phyloP scores from a whole-genome alignment of 2,797 vertebrate genomes.

The Australoheros facetus region DNA sequence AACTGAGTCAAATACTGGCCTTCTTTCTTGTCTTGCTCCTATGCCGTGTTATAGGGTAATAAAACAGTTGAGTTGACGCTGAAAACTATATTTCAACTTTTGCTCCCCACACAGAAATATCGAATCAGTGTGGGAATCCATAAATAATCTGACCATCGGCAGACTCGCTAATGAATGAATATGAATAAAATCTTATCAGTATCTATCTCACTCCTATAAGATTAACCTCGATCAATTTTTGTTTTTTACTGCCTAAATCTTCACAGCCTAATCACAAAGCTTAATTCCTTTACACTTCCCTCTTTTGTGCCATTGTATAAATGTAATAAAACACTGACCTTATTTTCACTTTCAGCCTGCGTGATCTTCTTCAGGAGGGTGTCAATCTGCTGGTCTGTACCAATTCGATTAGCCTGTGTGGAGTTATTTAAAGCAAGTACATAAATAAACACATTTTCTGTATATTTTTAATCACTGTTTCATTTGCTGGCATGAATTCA shows the following conservation, averaged over 20 bases:
- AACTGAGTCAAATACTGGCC: too few relatives aligned
- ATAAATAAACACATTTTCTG: neutral
- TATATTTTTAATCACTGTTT: neutral
- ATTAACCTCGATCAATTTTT: neutral
- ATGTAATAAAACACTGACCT: constrained; percentile 52
- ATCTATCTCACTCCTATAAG: neutral
- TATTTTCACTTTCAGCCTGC: constrained; percentile 81
- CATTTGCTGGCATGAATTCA: neutral
- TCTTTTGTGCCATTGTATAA: neutral
- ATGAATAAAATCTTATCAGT: neutral
- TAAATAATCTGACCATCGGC: neutral
- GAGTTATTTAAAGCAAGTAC: neutral
- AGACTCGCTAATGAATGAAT: accelerated
- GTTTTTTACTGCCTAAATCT: constrained; percentile 5
- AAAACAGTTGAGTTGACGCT: neutral
- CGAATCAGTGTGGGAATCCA: neutral
- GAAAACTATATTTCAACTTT: neutral
- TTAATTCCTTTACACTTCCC: neutral
- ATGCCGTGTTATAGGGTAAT: neutral
- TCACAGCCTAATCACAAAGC: neutral
- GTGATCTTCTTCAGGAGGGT: constrained; percentile 77
- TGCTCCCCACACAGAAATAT: neutral
- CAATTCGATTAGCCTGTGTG: constrained; percentile 68
- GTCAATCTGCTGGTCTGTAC: constrained; percentile 60
- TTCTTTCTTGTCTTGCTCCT: neutral